Conservation (phyloP, 2,888 invertebrate species). For the Lithosia quadra region DNA sequence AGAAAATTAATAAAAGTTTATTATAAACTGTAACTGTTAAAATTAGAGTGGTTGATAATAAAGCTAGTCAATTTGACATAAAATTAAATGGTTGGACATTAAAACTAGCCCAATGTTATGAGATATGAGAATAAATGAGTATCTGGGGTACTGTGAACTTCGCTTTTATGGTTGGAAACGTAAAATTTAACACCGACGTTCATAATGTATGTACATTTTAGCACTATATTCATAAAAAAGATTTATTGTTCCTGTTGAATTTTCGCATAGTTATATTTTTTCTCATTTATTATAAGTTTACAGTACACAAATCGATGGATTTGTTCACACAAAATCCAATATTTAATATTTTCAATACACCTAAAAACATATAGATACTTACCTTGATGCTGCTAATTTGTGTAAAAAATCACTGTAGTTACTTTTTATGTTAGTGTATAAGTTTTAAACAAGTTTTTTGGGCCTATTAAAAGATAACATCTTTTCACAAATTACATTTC, state of each 20-base stretch:
- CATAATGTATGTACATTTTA: background rate
- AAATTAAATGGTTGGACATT: conserved; percentile 5
- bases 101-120: conserved; percentile 2
- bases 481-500: background rate
- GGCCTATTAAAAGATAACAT: background rate
- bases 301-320: too few relatives aligned
- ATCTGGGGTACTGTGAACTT: background rate
- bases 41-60: background rate
- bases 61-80: background rate
- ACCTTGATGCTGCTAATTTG: background rate
- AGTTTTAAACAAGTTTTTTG: background rate
- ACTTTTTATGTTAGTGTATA: background rate
- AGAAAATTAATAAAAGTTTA: conserved; percentile 1
- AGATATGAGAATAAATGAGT: background rate
- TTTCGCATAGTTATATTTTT: background rate
- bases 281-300: background rate
- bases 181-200: background rate
- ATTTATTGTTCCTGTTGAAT: too few relatives aligned
- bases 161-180: background rate
- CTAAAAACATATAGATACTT: background rate
- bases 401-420: background rate
- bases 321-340: background rate
- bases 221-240: background rate
- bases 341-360: too few relatives aligned
- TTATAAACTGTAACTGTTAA: too few relatives aligned